A percentile compares a stretch with the other conserved stretches of the same genome.
phyloP scores from a whole-genome alignment of 1,140 invertebrate species.

The Drosophila takahashii region DNA sequence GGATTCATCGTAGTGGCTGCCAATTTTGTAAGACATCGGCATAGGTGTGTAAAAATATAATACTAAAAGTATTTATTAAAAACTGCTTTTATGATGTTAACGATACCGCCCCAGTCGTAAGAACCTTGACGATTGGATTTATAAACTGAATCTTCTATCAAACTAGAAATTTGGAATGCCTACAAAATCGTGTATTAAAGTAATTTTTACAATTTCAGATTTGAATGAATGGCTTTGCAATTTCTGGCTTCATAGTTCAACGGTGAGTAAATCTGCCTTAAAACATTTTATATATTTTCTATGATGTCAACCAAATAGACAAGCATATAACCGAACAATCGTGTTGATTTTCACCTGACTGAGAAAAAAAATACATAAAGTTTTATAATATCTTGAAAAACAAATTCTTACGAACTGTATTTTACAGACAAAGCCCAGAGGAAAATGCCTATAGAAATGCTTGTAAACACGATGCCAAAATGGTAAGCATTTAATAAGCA shows the following conservation, averaged over 20 bases:
- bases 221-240: neutral
- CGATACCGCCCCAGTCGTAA: slow-evolving; percentile 6
- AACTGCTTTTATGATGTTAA: neutral
- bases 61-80: neutral
- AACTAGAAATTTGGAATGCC: neutral
- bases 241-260: neutral
- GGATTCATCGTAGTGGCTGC: neutral
- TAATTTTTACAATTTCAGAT: neutral
- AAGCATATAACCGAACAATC: slow-evolving; percentile 74
- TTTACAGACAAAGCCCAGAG: neutral
- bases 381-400: neutral
- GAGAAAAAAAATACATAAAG: slow-evolving; percentile 12
- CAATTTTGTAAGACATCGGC: neutral
- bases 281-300: slow-evolving; percentile 4
- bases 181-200: neutral
- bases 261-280: neutral
- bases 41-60: neutral
- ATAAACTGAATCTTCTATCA: slow-evolving; percentile 21
- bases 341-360: slow-evolving; percentile 56
- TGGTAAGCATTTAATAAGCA: slow-evolving; percentile 1
- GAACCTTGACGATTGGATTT: slow-evolving; percentile 17
- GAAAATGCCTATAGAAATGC: accelerated
- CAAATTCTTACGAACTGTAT: neutral
- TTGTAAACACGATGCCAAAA: neutral
- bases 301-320: slow-evolving; percentile 64